A percentile compares a stretch with the other conserved stretches of the same genome.
phyloP scores from a whole-genome alignment of 2,888 invertebrate species.

The Leptinotarsa peninsularis region DNA sequence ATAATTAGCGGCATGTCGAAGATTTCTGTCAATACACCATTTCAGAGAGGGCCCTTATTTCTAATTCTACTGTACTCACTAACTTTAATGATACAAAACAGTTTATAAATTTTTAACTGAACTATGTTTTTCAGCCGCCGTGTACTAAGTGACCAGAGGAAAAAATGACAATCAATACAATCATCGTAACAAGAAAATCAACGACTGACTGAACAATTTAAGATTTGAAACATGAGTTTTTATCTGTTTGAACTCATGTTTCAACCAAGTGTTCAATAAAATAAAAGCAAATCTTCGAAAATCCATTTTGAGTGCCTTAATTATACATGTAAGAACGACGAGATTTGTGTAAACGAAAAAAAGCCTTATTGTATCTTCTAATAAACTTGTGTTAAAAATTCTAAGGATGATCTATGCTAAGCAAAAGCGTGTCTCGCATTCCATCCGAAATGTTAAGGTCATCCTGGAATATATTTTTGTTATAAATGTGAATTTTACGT shows the following conservation, averaged over 20 bases:
- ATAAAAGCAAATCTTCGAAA: conserved; percentile 34
- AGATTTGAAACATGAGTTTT: conserved; percentile 49
- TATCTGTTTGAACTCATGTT: conserved; percentile 47
- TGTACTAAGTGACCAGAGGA: conserved; percentile 58
- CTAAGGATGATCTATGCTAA: conserved; percentile 41
- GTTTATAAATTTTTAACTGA: not conserved
- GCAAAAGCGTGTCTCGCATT: conserved; percentile 63
- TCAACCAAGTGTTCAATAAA: conserved; percentile 57
- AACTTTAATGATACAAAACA: no score
- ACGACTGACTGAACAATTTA: conserved; percentile 56
- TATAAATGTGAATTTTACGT: conserved; percentile 3
- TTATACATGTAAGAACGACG: conserved; percentile 53
- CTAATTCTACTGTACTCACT: no score
- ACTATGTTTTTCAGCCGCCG: conserved; percentile 60
- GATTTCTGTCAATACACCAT: no score
- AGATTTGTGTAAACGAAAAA: conserved; percentile 32
- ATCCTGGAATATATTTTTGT: conserved; percentile 35
- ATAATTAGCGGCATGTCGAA: not conserved
- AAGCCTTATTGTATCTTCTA: conserved; percentile 29
- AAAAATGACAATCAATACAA: conserved; percentile 46
- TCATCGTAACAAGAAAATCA: conserved; percentile 40
- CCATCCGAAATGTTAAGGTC: conserved; percentile 53
- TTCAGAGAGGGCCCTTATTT: no score
- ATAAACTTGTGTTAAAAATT: conserved; percentile 27
- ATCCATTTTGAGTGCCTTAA: conserved; percentile 55